These are phyloP conservation scores for Herminia tarsipennalis DNA, from an alignment of 2,888 invertebrate genomes.

Conservation along the genomic window DNA sequence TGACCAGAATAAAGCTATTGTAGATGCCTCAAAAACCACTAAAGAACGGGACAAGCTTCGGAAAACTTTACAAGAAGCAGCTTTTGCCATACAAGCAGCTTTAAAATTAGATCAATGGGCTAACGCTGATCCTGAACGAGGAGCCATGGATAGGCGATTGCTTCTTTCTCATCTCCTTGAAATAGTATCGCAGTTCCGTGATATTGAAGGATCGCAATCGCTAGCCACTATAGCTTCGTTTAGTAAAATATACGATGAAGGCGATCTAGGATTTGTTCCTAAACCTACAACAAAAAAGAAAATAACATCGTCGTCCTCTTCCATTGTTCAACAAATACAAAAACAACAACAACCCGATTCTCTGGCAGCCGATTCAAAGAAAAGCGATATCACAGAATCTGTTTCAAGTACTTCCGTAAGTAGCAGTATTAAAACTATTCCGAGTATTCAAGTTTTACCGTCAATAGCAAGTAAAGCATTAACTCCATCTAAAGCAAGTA, in stretches of 20 bases:
- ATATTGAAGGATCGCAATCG: conserved; percentile 70
- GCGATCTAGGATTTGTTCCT: conserved; percentile 89
- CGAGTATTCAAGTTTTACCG: conserved; percentile 30
- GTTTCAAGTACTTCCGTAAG: conserved; percentile 5
- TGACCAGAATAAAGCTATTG: conserved; percentile 76
- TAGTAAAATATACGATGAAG: conserved; percentile 85
- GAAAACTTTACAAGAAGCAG: conserved; percentile 86
- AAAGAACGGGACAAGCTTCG: conserved; percentile 85
- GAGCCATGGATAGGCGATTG: conserved; percentile 75
- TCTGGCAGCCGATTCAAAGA: conserved; percentile 38
- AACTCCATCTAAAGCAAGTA: conserved; percentile 10
- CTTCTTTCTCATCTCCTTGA: conserved; percentile 85
- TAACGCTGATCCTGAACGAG: conserved; percentile 59
- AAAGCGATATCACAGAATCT: conserved; percentile 29
- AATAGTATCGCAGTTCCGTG: conserved; percentile 77
- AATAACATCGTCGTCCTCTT: conserved; percentile 29
- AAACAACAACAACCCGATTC: conserved; percentile 41
- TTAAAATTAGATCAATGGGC: conserved; percentile 81
- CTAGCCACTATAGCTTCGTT: conserved; percentile 78
- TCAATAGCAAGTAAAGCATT: neutral
- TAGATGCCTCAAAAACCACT: conserved; percentile 75
- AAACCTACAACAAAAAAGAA: conserved; percentile 67
- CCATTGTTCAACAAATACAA: neutral
- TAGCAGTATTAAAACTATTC: conserved; percentile 30
- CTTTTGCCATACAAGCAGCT: conserved; percentile 85